Percentiles rank a stretch among this genome's conserved stretches.
phyloP scores from a whole-genome alignment of 2,888 invertebrate species.

The Andrena hattorfiana region DNA sequence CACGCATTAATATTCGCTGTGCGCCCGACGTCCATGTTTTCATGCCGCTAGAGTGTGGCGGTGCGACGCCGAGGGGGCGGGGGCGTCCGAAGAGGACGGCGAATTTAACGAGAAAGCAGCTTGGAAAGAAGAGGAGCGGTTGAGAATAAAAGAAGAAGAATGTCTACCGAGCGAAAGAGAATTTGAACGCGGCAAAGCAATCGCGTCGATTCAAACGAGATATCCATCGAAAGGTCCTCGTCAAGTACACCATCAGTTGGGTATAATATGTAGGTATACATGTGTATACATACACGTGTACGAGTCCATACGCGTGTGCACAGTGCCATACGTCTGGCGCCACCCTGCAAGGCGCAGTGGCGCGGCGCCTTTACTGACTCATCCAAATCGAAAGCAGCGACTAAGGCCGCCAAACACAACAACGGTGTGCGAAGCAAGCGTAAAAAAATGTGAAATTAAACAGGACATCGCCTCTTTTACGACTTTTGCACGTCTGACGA shows the following conservation, averaged over 20 bases:
- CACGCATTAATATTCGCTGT: constrained; percentile 80
- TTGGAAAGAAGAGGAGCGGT: no score
- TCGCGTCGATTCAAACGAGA: background rate
- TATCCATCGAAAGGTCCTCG: background rate
- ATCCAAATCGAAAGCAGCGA: constrained; percentile 47
- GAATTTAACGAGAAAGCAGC: background rate
- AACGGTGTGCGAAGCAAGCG: no score
- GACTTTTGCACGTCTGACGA: no score
- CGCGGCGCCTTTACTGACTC: constrained; percentile 68
- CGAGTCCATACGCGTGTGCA: background rate
- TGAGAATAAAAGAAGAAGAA: background rate
- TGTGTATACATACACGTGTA: no score
- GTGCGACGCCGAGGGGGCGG: background rate
- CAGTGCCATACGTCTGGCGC: constrained; percentile 24
- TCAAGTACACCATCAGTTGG: no score
- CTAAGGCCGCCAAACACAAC: no score
- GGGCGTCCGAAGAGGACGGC: constrained; percentile 6
- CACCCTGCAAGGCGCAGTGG: constrained; percentile 13
- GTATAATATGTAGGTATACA: no score
- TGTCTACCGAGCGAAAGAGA: background rate
- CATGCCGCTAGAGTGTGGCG: constrained; percentile 29
- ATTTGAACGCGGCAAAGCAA: constrained; percentile 2
- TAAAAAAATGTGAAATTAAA: no score
- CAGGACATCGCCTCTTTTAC: no score
- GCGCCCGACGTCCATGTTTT: constrained; percentile 66